These are phyloP conservation scores for Phyllopteryx taeniolatus DNA, from an alignment of 2,113 vertebrate species.

Conservation along the genomic window DNA sequence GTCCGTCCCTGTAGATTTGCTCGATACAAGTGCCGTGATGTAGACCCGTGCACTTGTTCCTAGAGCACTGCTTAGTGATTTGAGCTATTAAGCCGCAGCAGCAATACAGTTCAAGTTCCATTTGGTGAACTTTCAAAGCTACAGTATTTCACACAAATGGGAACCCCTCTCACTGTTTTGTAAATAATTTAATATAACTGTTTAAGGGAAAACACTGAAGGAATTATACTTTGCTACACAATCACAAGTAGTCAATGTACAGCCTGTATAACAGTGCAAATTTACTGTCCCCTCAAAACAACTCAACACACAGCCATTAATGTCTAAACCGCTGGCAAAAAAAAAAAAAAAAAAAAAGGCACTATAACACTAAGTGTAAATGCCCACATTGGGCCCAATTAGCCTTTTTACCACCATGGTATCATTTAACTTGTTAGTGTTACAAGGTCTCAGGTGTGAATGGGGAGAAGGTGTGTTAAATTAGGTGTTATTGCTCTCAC, in stretches of 20 bases:
- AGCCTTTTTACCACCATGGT: background rate
- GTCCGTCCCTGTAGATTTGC: constrained; percentile 38
- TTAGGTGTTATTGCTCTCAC: background rate
- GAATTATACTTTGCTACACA: too few relatives aligned
- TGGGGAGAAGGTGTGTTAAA: background rate
- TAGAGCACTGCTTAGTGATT: constrained; percentile 9
- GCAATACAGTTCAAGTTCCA: background rate
- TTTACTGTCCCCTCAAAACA: too few relatives aligned
- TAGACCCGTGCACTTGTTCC: background rate
- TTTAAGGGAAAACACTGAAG: too few relatives aligned
- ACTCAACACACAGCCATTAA: background rate
- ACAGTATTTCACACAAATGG: background rate
- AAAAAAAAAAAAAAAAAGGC: background rate
- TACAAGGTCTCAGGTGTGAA: background rate
- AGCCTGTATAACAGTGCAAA: too few relatives aligned
- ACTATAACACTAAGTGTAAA: background rate
- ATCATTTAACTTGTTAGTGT: background rate
- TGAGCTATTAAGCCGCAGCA: constrained; percentile 24
- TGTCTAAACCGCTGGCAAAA: background rate
- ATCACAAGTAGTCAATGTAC: too few relatives aligned
- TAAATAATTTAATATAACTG: too few relatives aligned
- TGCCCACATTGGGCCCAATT: background rate
- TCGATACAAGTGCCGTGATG: constrained; percentile 24
- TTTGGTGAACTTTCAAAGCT: background rate
- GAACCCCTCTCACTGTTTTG: background rate